Percentiles rank a stretch among this genome's conserved stretches.
Evolutionary conservation across 2,888 invertebrate species (phyloP).

Genomic region (Parnassius smintheus): DNA sequence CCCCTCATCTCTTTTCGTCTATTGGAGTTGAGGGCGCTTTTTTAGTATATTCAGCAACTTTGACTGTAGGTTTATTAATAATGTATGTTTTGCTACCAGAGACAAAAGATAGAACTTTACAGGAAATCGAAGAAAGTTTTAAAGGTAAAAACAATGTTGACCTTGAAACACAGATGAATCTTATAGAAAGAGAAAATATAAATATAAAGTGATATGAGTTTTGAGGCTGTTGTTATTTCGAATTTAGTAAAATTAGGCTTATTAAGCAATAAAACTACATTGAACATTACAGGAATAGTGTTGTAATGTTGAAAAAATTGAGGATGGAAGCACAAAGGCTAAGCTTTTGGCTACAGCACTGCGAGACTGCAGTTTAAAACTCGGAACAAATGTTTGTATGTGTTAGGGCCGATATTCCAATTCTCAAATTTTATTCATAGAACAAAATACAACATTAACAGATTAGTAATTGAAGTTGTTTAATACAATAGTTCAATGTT

Average conservation of each 20-base stretch:
- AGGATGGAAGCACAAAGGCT: too few species aligned
- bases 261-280: background rate
- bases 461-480: too few species aligned
- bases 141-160: conserved; percentile 58
- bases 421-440: too few species aligned
- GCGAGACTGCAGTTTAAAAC: too few species aligned
- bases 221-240: background rate
- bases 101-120: conserved; percentile 71
- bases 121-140: conserved; percentile 73
- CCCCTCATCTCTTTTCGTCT: conserved; percentile 67
- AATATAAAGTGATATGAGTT: conserved; percentile 20
- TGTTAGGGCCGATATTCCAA: too few species aligned
- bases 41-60: conserved; percentile 62
- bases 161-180: conserved; percentile 60
- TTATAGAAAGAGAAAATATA: conserved; percentile 49
- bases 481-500: too few species aligned
- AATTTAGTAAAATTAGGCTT: conserved; percentile 1
- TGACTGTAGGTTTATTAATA: conserved; percentile 58
- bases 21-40: conserved; percentile 73
- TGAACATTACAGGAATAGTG: background rate
- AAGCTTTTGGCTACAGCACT: too few species aligned
- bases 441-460: too few species aligned
- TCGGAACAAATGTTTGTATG: too few species aligned
- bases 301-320: too few species aligned
- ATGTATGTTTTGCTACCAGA: conserved; percentile 67